Conservation (phyloP, 2,113 vertebrate genomes). For the Bos javanicus region DNA sequence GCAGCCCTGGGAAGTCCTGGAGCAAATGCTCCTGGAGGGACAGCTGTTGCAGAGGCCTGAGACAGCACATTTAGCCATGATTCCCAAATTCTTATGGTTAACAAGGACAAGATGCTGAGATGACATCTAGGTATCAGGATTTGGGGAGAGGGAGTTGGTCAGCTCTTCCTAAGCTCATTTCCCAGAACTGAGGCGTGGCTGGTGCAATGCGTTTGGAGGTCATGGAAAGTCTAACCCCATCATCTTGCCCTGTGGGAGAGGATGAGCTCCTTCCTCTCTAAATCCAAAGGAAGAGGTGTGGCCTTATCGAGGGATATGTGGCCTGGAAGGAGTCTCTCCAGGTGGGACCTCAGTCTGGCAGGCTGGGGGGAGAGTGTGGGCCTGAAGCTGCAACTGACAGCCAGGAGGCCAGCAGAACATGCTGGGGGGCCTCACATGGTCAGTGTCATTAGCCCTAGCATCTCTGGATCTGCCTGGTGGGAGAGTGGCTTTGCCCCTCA, state of each 20-base stretch:
- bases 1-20: accelerated
- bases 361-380: accelerated
- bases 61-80: neutral
- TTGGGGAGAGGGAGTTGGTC: neutral
- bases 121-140: too few species aligned
- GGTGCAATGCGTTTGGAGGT: neutral
- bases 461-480: neutral
- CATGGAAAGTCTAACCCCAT: neutral
- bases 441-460: neutral
- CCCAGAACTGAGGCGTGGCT: neutral
- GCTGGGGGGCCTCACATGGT: accelerated
- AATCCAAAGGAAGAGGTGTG: neutral
- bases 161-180: neutral
- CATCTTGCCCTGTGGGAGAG: neutral
- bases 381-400: neutral
- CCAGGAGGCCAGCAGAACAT: neutral
- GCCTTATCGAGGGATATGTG: accelerated
- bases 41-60: neutral
- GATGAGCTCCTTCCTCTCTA: neutral
- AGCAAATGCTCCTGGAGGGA: neutral
- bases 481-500: neutral
- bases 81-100: neutral
- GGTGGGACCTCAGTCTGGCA: too few species aligned
- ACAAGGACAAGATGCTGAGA: neutral
- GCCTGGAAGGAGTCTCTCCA: neutral